A percentile compares a stretch with the other conserved stretches of the same genome.
These are phyloP conservation scores for Mechanitis messenoides DNA, from an alignment of 2,888 invertebrate species.

Conservation along the genomic window DNA sequence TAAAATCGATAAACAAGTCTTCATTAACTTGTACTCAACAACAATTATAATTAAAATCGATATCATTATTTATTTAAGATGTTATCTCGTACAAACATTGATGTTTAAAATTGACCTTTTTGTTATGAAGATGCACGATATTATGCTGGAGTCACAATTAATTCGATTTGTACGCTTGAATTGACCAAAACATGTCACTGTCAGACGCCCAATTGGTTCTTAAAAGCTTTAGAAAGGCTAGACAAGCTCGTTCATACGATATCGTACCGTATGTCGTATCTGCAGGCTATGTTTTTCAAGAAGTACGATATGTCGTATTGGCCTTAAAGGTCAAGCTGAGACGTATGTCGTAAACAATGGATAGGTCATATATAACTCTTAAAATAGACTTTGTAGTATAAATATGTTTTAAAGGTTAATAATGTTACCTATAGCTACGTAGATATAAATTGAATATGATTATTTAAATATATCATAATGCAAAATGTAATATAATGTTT, in stretches of 20 bases:
- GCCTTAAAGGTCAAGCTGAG: too few species aligned
- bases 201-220: constrained; percentile 39
- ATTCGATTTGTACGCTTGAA: constrained; percentile 70
- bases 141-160: constrained; percentile 52
- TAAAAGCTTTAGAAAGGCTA: constrained; percentile 26
- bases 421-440: too few species aligned
- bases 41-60: constrained; percentile 27
- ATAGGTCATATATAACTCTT: too few species aligned
- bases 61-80: constrained; percentile 30
- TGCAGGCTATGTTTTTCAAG: too few species aligned
- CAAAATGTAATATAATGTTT: too few species aligned
- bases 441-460: too few species aligned
- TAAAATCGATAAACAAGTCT: constrained; percentile 18
- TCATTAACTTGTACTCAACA: constrained; percentile 27
- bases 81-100: constrained; percentile 26
- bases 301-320: too few species aligned
- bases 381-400: too few species aligned
- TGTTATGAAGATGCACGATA: constrained; percentile 42
- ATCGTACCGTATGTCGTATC: constrained; percentile 4
- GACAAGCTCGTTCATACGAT: constrained; percentile 14
- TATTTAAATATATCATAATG: too few species aligned
- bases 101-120: constrained; percentile 26
- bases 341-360: too few species aligned
- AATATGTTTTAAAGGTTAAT: too few species aligned
- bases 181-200: constrained; percentile 67